A percentile compares a stretch with the other conserved stretches of the same genome.
Conservation (phyloP, 2,113 vertebrate species). For the Xenopus tropicalis region UCB_Xtro_10.0 CM004450.2:11968001-11968500, state of each 20-base stretch:
- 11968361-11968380: background rate
- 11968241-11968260: constrained; percentile 17
- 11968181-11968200: constrained; percentile 39
- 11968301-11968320: constrained; percentile 18
- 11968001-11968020: no score
- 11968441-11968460: constrained; percentile 35
- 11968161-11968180: constrained; percentile 35
- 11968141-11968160: constrained; percentile 8
- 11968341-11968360: background rate
- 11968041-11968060: no score
- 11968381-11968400: background rate
- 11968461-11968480: constrained; percentile 20
- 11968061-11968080: no score
- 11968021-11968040: no score
- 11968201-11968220: constrained; percentile 33
- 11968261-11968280: constrained; percentile 21
- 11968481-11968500: constrained; percentile 35
- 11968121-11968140: constrained; percentile 36
- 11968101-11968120: constrained; percentile 14
- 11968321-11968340: constrained; percentile 15
- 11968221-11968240: constrained; percentile 13
- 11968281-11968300: constrained; percentile 9
- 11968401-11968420: constrained; percentile 4
- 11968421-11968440: constrained; percentile 5
- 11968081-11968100: background rate